Evolutionary conservation across 2,888 invertebrate genomes (phyloP).

Genomic region (Ennomos fuscantarius): DNA sequence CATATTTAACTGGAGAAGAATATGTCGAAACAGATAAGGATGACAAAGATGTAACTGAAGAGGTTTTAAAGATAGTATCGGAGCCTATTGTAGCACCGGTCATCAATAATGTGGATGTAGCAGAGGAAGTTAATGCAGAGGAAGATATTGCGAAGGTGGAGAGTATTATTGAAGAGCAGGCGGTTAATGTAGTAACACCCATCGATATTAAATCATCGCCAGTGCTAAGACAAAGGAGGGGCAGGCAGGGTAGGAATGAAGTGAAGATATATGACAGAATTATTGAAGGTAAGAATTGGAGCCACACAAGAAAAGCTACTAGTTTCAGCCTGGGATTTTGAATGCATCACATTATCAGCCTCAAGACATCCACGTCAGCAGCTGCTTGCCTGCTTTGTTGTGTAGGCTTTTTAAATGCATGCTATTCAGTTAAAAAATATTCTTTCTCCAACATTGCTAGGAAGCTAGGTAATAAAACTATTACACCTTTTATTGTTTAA

Average conservation of each 20-base stretch:
- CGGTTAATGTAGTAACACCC: slow-evolving; percentile 41
- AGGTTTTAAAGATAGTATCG: neutral
- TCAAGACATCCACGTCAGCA: no score
- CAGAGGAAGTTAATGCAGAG: slow-evolving; percentile 28
- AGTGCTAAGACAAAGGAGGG: slow-evolving; percentile 67
- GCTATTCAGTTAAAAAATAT: no score
- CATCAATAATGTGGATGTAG: slow-evolving; percentile 29
- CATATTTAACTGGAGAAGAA: slow-evolving; percentile 55
- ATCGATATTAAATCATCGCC: slow-evolving; percentile 74
- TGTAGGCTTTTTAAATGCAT: no score
- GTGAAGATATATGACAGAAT: slow-evolving; percentile 82
- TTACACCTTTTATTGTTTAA: no score
- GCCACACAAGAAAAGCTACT: no score
- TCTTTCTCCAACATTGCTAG: no score
- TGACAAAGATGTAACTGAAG: slow-evolving; percentile 22
- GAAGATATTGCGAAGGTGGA: slow-evolving; percentile 34
- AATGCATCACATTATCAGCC: no score
- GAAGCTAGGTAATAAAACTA: no score
- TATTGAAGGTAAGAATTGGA: slow-evolving; percentile 67
- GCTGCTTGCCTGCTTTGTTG: no score
- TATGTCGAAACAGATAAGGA: slow-evolving; percentile 23
- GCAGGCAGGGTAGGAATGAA: slow-evolving; percentile 74
- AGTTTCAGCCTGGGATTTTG: no score
- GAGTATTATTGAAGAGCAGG: slow-evolving; percentile 54
- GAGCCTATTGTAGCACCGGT: slow-evolving; percentile 2